Percentiles rank a stretch among this genome's conserved stretches.
Evolutionary conservation across 37 sponge, comb jelly and placozoan species (phyloP).

Genomic region (Ianthella basta): DNA sequence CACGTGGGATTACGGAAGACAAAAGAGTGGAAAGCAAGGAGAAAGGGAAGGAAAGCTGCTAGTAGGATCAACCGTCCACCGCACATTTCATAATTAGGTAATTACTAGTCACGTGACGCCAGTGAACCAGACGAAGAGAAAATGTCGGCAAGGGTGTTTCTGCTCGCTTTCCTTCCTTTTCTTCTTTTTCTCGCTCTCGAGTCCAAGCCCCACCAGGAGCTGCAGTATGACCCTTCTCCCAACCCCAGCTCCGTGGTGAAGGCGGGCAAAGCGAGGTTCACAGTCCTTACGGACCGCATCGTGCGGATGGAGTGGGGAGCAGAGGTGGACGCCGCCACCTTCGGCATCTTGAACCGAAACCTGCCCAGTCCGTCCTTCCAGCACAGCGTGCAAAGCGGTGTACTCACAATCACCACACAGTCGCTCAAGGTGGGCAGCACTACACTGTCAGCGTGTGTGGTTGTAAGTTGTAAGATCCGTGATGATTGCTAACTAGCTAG

Average conservation of each 20-base stretch:
- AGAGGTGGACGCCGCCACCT: constrained; percentile 49
- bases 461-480: not conserved
- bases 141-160: not conserved
- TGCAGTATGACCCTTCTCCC: constrained; percentile 41
- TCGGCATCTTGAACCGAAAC: constrained; percentile 58
- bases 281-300: constrained; percentile 55
- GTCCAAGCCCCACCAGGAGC: not conserved
- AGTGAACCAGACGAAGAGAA: too few species aligned
- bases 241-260: constrained; percentile 49
- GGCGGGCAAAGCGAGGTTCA: constrained; percentile 66
- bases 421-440: too few species aligned
- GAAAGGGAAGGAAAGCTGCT: too few species aligned
- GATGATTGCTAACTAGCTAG: not conserved
- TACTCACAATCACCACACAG: too few species aligned
- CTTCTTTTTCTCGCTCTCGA: too few species aligned
- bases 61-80: too few species aligned
- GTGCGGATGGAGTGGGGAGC: constrained; percentile 71
- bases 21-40: not conserved
- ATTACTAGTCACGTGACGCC: too few species aligned
- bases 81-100: too few species aligned
- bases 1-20: too few species aligned
- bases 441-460: too few species aligned
- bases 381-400: too few species aligned
- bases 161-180: not conserved
- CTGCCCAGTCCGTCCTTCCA: constrained; percentile 49